A percentile compares a stretch with the other conserved stretches of the same genome.
phyloP scores from a whole-genome alignment of 2,797 vertebrate species.

The Eidolon dupreanum region DNA sequence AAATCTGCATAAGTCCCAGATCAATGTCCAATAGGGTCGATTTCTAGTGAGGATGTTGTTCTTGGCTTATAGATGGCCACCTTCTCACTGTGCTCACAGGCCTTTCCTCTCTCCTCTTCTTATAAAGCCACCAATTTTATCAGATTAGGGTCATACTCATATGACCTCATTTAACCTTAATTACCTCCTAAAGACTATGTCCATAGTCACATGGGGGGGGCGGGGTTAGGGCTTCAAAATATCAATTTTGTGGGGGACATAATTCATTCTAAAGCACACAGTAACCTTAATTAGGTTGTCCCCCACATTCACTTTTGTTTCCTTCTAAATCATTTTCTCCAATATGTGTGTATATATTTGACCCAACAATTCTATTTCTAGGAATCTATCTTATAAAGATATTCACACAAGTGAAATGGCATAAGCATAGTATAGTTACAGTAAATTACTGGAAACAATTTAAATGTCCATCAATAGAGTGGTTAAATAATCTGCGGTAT shows the following conservation, averaged over 20 bases:
- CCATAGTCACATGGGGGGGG: background rate
- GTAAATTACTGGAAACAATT: slow-evolving; percentile 30
- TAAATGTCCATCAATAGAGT: background rate
- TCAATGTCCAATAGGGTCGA: background rate
- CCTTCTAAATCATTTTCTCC: slow-evolving; percentile 12
- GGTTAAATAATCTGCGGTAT: slow-evolving; percentile 8
- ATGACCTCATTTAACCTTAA: background rate
- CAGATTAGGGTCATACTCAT: background rate
- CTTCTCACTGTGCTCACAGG: background rate
- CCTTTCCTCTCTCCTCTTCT: background rate
- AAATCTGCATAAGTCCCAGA: background rate
- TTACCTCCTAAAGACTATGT: slow-evolving; percentile 9
- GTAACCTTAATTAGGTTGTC: slow-evolving; percentile 4
- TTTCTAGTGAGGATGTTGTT: background rate
- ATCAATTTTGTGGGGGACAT: background rate
- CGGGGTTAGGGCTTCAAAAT: background rate
- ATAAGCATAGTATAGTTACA: background rate
- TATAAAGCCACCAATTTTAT: background rate
- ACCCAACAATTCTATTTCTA: slow-evolving; percentile 25
- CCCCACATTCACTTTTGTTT: background rate
- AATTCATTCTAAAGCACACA: background rate
- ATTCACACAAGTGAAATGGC: background rate
- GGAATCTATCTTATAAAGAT: slow-evolving; percentile 49
- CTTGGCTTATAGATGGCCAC: background rate
- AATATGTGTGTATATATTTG: background rate